Percentiles rank a stretch among this genome's conserved stretches.
phyloP scores from a whole-genome alignment of 2,888 invertebrate genomes.

The Sceliomorpha sp. region DNA sequence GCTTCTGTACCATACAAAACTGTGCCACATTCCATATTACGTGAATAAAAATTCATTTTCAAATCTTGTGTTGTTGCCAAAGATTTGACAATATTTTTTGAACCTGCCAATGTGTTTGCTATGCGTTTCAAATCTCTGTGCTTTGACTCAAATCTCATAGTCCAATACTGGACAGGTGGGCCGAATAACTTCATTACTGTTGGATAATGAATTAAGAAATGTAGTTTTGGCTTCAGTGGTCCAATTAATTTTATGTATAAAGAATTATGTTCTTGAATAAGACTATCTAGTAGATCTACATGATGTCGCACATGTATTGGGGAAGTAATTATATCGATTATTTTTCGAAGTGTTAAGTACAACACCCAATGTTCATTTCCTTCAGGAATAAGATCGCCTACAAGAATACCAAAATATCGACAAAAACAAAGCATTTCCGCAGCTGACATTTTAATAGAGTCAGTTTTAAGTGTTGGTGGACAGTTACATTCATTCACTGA shows the following conservation, averaged over 20 bases:
- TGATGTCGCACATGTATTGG: slow-evolving; percentile 8
- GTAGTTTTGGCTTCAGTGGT: slow-evolving; percentile 24
- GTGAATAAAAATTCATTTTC: slow-evolving; percentile 10
- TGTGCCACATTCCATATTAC: neutral
- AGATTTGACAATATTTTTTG: slow-evolving; percentile 20
- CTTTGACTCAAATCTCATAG: slow-evolving; percentile 26
- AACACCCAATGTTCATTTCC: slow-evolving; percentile 20
- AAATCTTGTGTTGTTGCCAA: slow-evolving; percentile 21
- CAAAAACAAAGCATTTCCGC: slow-evolving; percentile 23
- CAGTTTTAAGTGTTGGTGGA: slow-evolving; percentile 9
- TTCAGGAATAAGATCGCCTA: slow-evolving; percentile 13
- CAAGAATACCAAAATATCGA: slow-evolving; percentile 25
- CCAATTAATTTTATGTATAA: slow-evolving; percentile 23
- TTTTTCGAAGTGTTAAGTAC: slow-evolving; percentile 26
- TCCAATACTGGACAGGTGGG: slow-evolving; percentile 21
- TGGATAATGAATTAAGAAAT: slow-evolving; percentile 25
- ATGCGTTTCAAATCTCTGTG: slow-evolving; percentile 24
- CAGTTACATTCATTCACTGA: slow-evolving; percentile 10
- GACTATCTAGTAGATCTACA: slow-evolving; percentile 16
- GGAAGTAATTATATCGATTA: slow-evolving; percentile 27
- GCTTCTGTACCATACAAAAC: slow-evolving; percentile 15
- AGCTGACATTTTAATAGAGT: slow-evolving; percentile 27
- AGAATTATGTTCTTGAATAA: slow-evolving; percentile 31
- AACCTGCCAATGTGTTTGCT: slow-evolving; percentile 17
- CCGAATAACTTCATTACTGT: slow-evolving; percentile 18